Conservation (phyloP, 2,113 vertebrate species). For the Cromileptes altivelis region DNA sequence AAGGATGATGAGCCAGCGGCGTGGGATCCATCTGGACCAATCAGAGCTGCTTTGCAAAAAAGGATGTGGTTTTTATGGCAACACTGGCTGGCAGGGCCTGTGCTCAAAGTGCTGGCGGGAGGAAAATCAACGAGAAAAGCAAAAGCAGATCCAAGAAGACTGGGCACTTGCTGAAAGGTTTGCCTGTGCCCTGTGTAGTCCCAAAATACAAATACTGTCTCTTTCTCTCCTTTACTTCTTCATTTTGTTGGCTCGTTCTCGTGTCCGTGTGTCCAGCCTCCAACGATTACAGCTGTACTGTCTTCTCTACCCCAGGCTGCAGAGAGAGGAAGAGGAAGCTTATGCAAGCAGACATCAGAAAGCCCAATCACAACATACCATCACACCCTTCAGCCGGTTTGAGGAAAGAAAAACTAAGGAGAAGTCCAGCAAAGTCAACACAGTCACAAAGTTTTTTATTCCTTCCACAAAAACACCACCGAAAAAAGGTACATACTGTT, state of each 20-base stretch:
- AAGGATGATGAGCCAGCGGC: constrained; percentile 91
- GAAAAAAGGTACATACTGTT: constrained; percentile 89
- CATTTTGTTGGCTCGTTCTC: not conserved
- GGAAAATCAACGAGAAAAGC: constrained; percentile 90
- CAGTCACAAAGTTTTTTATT: constrained; percentile 96
- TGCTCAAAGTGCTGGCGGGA: constrained; percentile 98
- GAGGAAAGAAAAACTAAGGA: constrained; percentile 96
- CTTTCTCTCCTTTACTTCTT: not conserved
- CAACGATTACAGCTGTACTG: not conserved
- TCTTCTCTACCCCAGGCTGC: constrained; percentile 84
- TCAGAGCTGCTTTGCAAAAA: constrained; percentile 96
- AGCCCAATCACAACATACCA: constrained; percentile 83
- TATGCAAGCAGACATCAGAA: constrained; percentile 91
- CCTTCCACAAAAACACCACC: constrained; percentile 89
- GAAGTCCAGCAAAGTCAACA: constrained; percentile 93
- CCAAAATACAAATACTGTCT: not conserved
- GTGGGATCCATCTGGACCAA: constrained; percentile 95
- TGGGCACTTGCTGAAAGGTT: constrained; percentile 95
- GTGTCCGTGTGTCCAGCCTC: not conserved
- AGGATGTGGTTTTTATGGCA: constrained; percentile 97
- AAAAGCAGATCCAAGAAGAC: constrained; percentile 97
- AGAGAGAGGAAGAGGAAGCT: constrained; percentile 92
- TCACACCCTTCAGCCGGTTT: constrained; percentile 90
- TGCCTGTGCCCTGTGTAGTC: not conserved
- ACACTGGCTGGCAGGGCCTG: constrained; percentile 93